Percentiles rank a stretch among this genome's conserved stretches.
Conservation (phyloP, 2,797 vertebrate species). For the Leptodactylus fallax region DNA sequence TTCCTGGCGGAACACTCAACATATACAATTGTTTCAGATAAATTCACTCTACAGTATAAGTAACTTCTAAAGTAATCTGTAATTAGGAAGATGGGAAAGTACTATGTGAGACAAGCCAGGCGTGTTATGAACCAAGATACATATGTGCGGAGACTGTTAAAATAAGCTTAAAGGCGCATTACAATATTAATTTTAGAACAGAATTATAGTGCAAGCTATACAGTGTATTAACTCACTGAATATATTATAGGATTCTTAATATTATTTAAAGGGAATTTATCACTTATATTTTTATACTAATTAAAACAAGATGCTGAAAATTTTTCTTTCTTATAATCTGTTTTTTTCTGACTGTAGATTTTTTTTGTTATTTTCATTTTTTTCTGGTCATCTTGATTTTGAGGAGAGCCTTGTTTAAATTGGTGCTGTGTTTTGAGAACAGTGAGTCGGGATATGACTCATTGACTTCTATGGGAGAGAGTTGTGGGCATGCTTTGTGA, state of each 20-base stretch:
- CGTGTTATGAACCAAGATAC: slow-evolving; percentile 44
- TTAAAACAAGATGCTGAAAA: no score
- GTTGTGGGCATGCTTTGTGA: no score
- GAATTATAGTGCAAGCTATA: slow-evolving; percentile 9
- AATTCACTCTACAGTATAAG: slow-evolving; percentile 54
- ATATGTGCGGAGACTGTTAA: slow-evolving; percentile 16
- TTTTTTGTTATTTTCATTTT: no score
- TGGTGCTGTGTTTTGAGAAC: no score
- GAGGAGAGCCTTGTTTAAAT: no score
- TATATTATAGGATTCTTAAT: not conserved
- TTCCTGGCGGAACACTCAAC: slow-evolving; percentile 62
- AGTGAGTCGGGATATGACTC: no score
- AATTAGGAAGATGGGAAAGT: slow-evolving; percentile 49
- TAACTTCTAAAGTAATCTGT: slow-evolving; percentile 60
- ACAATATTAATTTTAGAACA: slow-evolving; percentile 9
- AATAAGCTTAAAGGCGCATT: slow-evolving; percentile 27
- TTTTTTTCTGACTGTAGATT: no score
- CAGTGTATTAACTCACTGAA: not conserved
- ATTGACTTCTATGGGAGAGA: no score
- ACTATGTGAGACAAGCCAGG: slow-evolving; percentile 45
- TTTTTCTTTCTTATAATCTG: no score
- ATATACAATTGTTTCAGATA: slow-evolving; percentile 62
- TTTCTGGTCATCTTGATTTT: no score
- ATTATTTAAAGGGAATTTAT: not conserved
- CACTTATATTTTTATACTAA: not conserved